These are phyloP conservation scores for Actinemys pallida DNA, from an alignment of 2,113 vertebrate genomes.

Conservation along the genomic window DNA sequence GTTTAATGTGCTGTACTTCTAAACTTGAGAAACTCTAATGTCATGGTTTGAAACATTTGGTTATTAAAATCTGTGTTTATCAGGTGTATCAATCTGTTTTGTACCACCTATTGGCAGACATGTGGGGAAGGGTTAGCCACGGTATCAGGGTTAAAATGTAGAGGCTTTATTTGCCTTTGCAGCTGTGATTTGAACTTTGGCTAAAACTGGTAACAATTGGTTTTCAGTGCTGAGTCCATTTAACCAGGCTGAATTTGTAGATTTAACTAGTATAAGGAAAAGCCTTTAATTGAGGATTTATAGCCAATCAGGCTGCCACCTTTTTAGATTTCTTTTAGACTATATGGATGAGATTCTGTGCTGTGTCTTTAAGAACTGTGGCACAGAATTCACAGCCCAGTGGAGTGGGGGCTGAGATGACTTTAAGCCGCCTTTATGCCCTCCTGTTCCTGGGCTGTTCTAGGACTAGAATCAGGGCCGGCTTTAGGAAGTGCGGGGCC, in stretches of 20 bases:
- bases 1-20: neutral
- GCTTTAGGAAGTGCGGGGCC: too few relatives aligned
- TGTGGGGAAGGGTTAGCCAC: neutral
- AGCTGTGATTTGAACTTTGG: neutral
- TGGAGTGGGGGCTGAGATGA: neutral
- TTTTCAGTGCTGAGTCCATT: neutral
- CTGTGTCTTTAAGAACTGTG: neutral
- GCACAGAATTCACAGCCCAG: neutral
- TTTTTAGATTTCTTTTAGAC: neutral
- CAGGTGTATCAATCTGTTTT: neutral
- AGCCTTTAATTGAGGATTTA: neutral
- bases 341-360: neutral
- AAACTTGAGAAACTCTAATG: rapidly evolving
- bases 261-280: neutral
- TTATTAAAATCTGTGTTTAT: neutral
- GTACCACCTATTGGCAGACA: neutral
- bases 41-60: neutral
- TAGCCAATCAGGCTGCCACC: neutral
- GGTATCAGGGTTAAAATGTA: neutral
- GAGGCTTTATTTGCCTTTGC: neutral
- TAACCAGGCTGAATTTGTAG: rapidly evolving
- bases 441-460: neutral
- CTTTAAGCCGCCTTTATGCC: neutral
- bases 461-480: too few relatives aligned
- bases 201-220: neutral